Percentiles rank a stretch among this genome's conserved stretches.
These are phyloP conservation scores for Neotoma lepida DNA, from an alignment of 2,113 vertebrate genomes.

Conservation along the genomic window DNA sequence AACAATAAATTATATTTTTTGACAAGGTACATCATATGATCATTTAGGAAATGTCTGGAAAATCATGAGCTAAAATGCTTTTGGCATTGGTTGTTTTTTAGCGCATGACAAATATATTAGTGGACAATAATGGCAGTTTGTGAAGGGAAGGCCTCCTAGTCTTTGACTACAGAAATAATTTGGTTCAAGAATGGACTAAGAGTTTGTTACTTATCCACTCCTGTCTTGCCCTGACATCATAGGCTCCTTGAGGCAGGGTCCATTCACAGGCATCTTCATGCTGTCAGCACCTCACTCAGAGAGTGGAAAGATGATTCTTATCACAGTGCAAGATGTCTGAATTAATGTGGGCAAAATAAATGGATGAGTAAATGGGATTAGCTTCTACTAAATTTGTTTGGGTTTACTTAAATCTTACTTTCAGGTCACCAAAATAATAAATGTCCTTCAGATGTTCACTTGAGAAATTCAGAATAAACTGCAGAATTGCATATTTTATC, in stretches of 20 bases:
- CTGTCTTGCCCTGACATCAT: not conserved
- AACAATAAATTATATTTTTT: not conserved
- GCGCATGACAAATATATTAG: not conserved
- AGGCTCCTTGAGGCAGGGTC: not conserved
- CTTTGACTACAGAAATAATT: not conserved
- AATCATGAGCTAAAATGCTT: not conserved
- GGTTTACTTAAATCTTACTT: slow-evolving; percentile 7
- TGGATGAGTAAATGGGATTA: not conserved
- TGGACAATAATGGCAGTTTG: not conserved
- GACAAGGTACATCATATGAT: not conserved
- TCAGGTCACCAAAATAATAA: slow-evolving; percentile 43
- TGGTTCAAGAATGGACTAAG: not conserved
- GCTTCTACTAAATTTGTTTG: not conserved
- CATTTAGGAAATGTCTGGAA: not conserved
- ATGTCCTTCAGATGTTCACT: slow-evolving; percentile 27
- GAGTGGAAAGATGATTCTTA: not conserved
- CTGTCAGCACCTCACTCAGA: not conserved
- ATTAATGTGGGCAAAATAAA: not conserved
- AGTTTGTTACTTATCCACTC: not conserved
- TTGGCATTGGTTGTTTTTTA: not conserved
- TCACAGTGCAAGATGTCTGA: not conserved
- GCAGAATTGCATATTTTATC: slow-evolving; percentile 54
- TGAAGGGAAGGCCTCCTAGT: not conserved
- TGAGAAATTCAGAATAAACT: slow-evolving; percentile 51
- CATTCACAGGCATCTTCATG: not conserved